Evolutionary conservation across 2,113 vertebrate genomes (phyloP), one percentile per base, ranked within the genome.

Genomic region (Pleuronectes platessa): DNA sequence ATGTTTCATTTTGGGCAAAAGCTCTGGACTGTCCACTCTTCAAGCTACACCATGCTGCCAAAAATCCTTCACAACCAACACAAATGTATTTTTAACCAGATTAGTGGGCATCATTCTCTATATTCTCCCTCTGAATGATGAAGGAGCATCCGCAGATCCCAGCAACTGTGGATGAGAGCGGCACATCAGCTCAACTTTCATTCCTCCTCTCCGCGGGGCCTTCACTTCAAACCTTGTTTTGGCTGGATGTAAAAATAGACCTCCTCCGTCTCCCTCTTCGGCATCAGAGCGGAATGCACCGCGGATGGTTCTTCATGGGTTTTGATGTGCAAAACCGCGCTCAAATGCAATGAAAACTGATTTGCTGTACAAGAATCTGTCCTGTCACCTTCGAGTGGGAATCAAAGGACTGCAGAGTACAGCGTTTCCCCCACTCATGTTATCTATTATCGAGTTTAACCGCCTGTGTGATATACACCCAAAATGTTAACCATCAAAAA

Each of bases 231-330:
- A 78, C 68, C 59, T 2, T 78, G 76, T 81, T 86, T 85, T 68
- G 71, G 55, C 65, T 88, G 54, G 40, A 61, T 79, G 61, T 87
- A 86, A 86, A 92, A 91, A 89, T 89, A 92, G 74, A 79, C 60
- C 66, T 67, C 56, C 61, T 66, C 60, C n/a, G 0, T 83, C 59
- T 62, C 31, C 60, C 68, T 83, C 65, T 69, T 66, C 15, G 49
- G 80, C 75, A 62, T 71, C 76, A 65, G 72, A 40, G 49, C 20
- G 10, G 58, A 75, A 56, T 20, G 68, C 71, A 61, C 54, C 37
- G 15, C 0, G 42, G 74, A 82, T 15, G 69, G 49, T 81, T 78
- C 80, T 71, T 61, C 53, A 35, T 26, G 17, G 77, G 81, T 90
- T 86, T 54, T 87, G 84, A 90, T 83, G 66, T 86, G 79, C 63